Base-by-base conservation (phyloP, 2,797 vertebrate genomes). In the Karalla daura region DNA sequence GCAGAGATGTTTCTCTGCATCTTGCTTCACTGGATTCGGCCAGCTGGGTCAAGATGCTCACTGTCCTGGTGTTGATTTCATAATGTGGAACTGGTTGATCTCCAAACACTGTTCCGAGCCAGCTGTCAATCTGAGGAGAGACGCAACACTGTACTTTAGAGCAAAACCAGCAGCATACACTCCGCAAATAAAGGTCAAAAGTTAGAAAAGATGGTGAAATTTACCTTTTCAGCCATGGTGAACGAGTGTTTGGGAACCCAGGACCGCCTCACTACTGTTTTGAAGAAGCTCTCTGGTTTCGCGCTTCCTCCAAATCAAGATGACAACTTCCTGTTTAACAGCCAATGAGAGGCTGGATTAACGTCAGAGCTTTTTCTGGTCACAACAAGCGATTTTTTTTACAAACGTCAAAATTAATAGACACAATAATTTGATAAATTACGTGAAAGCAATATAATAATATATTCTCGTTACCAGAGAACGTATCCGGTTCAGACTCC, bases 21-120 rank as follows among this genome's bases (percentile, higher is more conserved):
- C 90, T 88, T 17, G 75, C 69, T 20, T 94, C 93, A 33, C 78
- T 95, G 75, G 15, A 51, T 65, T 90, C 75, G 1, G 80, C 86
- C 30, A 98, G 67, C 50, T 93, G 83, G 58, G 93, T 76, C 55
- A 98, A 86, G 23, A 94, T 35, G 39, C 95, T 91, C 43, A 95
- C 79, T 0, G 94, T 95, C 64, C 86, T 63, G 0, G 82, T 70
- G 81, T 93, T 96, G 28, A 94, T 91, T 66, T 96, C 92, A 11
- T 94, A 96, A 0, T 55, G 23, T 0, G 95, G 95, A 49, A 96
- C 17, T 8, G 83, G 65, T 41, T 70, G 49, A 52, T 93, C 50
- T 0, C 83, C 92, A 63, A 91, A 94, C 44, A 93, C 71, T 0
- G 88, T 39, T 65, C 86, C 84, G 52, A 98, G 87, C 97, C 96